phyloP scores from a whole-genome alignment of 2,797 vertebrate species.

The Manis javanica region DNA sequence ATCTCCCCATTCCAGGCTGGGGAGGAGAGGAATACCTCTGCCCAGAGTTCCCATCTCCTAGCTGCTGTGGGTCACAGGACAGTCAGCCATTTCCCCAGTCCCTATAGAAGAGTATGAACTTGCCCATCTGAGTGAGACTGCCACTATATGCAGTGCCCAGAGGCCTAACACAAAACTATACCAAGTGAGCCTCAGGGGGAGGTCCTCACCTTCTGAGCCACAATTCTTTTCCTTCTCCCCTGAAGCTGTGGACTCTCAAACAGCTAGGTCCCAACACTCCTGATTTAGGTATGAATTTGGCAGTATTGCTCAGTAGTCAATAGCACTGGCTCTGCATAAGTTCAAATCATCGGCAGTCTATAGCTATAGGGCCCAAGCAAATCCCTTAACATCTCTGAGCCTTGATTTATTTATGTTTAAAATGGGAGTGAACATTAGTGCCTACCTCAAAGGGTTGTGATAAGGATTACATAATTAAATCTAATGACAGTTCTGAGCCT shows the following conservation, averaged over 20 bases:
- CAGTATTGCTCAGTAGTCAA: neutral
- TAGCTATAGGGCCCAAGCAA: neutral
- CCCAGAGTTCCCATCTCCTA: neutral
- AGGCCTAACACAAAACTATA: too few species aligned
- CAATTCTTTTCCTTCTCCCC: neutral
- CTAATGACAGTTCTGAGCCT: neutral
- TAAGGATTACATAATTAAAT: neutral
- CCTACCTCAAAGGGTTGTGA: neutral
- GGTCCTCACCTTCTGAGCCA: neutral
- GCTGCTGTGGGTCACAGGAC: neutral
- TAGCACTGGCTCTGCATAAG: neutral
- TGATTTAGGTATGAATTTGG: neutral
- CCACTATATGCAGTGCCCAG: neutral
- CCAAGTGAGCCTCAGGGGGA: neutral
- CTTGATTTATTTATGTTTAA: constrained; percentile 18
- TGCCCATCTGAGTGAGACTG: neutral
- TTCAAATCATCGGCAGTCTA: neutral
- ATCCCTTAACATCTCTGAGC: neutral
- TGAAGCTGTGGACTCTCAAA: neutral
- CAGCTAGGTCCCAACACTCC: neutral
- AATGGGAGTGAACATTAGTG: neutral
- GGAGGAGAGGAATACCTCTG: neutral
- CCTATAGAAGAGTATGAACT: neutral
- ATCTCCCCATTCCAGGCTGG: neutral
- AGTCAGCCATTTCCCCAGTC: neutral